A percentile compares a stretch with the other conserved stretches of the same genome.
These are phyloP conservation scores for Deilephila porcellus DNA, from an alignment of 2,888 invertebrate species.

Conservation along the genomic window DNA sequence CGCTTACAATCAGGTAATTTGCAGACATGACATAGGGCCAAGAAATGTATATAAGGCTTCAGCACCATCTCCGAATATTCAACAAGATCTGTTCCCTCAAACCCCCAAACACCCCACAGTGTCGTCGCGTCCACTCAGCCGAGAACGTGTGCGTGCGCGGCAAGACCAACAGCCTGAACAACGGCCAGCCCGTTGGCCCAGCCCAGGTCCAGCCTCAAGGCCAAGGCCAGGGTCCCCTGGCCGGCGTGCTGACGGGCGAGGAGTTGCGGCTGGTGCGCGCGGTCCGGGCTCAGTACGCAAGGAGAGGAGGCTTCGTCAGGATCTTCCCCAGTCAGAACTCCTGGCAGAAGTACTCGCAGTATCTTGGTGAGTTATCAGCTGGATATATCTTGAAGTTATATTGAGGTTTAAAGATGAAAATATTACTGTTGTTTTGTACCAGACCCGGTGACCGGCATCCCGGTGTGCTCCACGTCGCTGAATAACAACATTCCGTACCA, in stretches of 20 bases:
- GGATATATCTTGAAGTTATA: too few species aligned
- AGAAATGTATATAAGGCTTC: too few species aligned
- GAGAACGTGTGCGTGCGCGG: slow-evolving; percentile 84
- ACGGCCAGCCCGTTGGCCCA: slow-evolving; percentile 46
- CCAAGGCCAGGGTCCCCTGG: slow-evolving; percentile 67
- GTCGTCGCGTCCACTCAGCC: slow-evolving; percentile 90
- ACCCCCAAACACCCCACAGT: slow-evolving; percentile 64
- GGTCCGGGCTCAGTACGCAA: slow-evolving; percentile 90
- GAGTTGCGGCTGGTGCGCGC: slow-evolving; percentile 91
- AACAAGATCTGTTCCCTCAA: too few species aligned
- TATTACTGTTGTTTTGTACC: slow-evolving; percentile 29
- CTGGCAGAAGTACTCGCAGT: slow-evolving; percentile 92
- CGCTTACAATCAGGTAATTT: too few species aligned
- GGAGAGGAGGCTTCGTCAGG: slow-evolving; percentile 94
- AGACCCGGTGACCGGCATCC: slow-evolving; percentile 91
- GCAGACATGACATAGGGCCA: too few species aligned
- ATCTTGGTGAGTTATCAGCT: slow-evolving; percentile 83
- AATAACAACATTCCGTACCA: slow-evolving; percentile 84
- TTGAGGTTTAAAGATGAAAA: too few species aligned
- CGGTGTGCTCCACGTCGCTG: slow-evolving; percentile 86
- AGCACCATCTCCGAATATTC: too few species aligned
- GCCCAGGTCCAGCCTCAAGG: slow-evolving; percentile 65
- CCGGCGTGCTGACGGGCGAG: slow-evolving; percentile 86
- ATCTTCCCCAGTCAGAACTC: slow-evolving; percentile 96
- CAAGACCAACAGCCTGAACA: slow-evolving; percentile 47